Evolutionary conservation across 2,888 invertebrate species (phyloP), one percentile per base, ranked within the genome.

Genomic region (Thysanoteuthis rhombus): DNA sequence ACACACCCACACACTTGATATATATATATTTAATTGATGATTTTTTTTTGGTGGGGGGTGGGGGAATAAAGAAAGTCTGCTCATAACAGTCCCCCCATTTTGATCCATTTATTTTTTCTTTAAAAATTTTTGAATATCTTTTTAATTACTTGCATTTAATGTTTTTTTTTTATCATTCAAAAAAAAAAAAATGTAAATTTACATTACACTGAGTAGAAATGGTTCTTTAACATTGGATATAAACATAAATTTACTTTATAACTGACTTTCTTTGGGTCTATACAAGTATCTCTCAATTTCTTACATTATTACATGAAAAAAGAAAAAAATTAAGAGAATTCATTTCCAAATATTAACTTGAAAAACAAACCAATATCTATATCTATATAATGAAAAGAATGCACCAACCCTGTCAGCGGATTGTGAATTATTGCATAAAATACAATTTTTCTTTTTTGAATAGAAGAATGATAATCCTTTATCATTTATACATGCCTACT

Each of bases 181-280:
- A 52, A 52, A 25, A 52, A 52, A 52, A 22, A 25, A 1, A n/a
- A n/a, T 12, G 75, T 36, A 75, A 75, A 75, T 75, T n/a, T 75
- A 75, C 36, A 75, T 75, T 75, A 75, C 75, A 75, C 16, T 52
- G 52, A 36, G 19, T 75, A 75, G 75, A 75, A n/a, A 75, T 75
- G 75, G 12, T 16, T n/a, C 75, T 75, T 75, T n/a, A 75, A 75
- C 75, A 75, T 75, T 75, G n/a, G n/a, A 75, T 75, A 75, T 36
- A 75, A 75, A 75, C 75, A 75, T 75, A 75, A 75, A 75, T 75
- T 75, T n/a, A 75, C n/a, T 75, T 75, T 75, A n/a, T 75, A 75
- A 75, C 75, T 75, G 75, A n/a, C n/a, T 75, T 36, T 16, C 75
- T 19, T n/a, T n/a, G n/a, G n/a, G n/a, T 75, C 75, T 75, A n/a